Base-by-base conservation (phyloP, 64 coral and sea anemone genomes). In the Porites australiensis region DNA sequence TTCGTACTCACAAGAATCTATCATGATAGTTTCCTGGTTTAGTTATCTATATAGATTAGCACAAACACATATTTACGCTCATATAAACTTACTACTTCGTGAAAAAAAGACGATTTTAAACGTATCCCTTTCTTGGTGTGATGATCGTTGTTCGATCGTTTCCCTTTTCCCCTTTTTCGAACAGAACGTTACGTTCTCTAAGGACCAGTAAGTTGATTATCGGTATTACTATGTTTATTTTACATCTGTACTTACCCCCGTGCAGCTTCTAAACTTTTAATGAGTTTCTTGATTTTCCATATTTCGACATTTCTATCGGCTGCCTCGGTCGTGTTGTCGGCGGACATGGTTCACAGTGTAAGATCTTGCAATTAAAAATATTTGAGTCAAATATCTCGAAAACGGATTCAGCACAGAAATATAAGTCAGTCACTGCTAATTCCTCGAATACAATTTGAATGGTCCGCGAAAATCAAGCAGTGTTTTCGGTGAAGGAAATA, bases 241-340 rank as follows among this genome's bases (percentile, higher is more conserved):
- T 59, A 14, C 13, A 21, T 58, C 59, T 22, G 52, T 6, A 77
- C 82, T 93, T 83, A 99, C 98, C 98, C 98, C 81, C 98, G 96
- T 18, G 98, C 98, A 22, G 98, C 98, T 88, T 99, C 98, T 48
- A 99, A 91, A 91, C 98, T 99, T 57, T 99, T 99, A 44, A 99
- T 99, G 16, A 99, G 79, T 71, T 96, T 99, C 66, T 99, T 99
- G 64, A 99, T 99, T 96, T 99, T 99, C 98, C 98, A 99, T 82
- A 99, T 99, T 91, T 99, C 98, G 18, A 99, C 98, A 93, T 99
- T 99, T 89, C 98, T 96, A 54, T 99, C 98, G 12, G 98, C 91
- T 49, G 92, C 95, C 82, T 99, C 98, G 46, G 91, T 93, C 21
- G 91, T 95, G 58, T 37, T 37, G 27, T 99, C 94, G 64, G 77